Conservation (phyloP, 2,888 invertebrate species). For the Himalopsyche tibetana region DNA sequence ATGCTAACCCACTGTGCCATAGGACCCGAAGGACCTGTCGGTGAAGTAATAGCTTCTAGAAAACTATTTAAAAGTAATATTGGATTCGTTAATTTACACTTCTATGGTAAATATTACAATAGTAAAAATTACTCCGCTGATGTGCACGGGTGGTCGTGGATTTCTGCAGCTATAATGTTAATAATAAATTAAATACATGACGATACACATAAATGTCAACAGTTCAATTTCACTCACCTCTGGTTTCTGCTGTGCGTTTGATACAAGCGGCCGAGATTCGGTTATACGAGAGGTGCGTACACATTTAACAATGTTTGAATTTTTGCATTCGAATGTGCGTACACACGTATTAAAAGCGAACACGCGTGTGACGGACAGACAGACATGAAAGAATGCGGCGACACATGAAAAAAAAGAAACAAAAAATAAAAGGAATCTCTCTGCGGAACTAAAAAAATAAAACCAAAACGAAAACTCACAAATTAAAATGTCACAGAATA, state of each 20-base stretch:
- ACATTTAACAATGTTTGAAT: slow-evolving; percentile 44
- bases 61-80: no score
- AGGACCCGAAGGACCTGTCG: no score
- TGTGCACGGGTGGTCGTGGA: no score
- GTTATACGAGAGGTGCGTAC: not conserved
- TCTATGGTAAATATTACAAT: no score
- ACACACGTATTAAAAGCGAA: slow-evolving; percentile 62
- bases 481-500: slow-evolving; percentile 38
- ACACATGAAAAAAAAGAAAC: slow-evolving; percentile 79
- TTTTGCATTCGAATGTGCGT: slow-evolving; percentile 52
- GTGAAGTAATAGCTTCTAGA: no score
- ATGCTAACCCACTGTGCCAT: no score
- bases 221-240: slow-evolving; percentile 81
- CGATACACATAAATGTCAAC: not conserved
- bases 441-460: slow-evolving; percentile 51
- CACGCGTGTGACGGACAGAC: slow-evolving; percentile 64
- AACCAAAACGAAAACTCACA: not conserved
- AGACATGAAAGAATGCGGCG: slow-evolving; percentile 71
- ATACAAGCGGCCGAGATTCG: slow-evolving; percentile 55
- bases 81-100: no score
- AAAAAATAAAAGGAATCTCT: slow-evolving; percentile 69
- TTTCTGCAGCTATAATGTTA: no score
- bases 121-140: no score
- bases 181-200: not conserved
- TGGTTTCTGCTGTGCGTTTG: slow-evolving; percentile 86